Evolutionary conservation across 2,888 invertebrate species (phyloP), one percentile per base, ranked within the genome.

Genomic region (Marronus borbonicus): DNA sequence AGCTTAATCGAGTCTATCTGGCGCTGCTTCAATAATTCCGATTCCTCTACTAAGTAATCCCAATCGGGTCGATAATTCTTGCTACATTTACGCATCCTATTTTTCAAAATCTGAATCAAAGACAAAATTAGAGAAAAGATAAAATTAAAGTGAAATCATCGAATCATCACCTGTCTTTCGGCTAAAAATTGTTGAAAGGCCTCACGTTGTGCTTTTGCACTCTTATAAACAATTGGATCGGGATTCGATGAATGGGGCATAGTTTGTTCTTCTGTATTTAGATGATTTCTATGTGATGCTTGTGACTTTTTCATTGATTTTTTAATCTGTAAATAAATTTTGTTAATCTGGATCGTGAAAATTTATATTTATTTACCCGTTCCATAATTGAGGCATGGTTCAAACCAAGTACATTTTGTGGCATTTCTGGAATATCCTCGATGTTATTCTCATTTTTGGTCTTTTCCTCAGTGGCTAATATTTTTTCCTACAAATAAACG

Each of bases 401-500:
- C 66, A 96, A 87, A 0, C 94, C 94, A 55, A 93, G 91, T 3
- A 95, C 92, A 86, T 93, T 92, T 81, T 94, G 91, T 0, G 92
- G 92, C 95, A 96, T 96, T 79, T 78, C 68, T 10, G 95, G 94
- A 79, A 94, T 83, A 4, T 89, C 87, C 7, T 90, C 88, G 58
- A 31, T 14, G 14, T 2, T 24, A n/a, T 82, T 79, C 39, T 78
- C 78, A 39, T 77, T 77, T 52, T 76, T 76, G 20, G 20, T 50
- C 28, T 60, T 49, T 28, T 81, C 77, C 14, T 87, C 86, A 74
- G 87, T 82, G 76, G 84, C 70, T 75, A 82, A 77, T 65, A 83
- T 84, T 78, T 81, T 68, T 52, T 80, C 81, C 81, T 83, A 44
- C 36, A 77, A 77, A 72, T 70, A 60, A 50, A 62, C 72, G 60